Conservation (phyloP, 2,113 vertebrate species). For the Pelvicachromis taeniatus region DNA sequence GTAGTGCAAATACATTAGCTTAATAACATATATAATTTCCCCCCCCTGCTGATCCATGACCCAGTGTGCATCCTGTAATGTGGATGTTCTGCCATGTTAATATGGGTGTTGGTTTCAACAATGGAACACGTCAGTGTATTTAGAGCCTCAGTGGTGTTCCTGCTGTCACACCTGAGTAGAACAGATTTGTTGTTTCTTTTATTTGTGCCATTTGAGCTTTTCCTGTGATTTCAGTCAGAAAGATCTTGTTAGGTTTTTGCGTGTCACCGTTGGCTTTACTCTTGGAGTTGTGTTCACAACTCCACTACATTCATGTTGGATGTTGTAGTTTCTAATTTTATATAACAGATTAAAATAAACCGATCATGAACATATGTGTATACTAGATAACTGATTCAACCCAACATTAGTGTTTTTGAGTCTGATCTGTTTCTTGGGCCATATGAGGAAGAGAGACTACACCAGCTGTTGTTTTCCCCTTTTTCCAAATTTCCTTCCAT, state of each 20-base stretch:
- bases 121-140: background rate
- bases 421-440: background rate
- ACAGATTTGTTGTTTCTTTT: background rate
- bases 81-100: background rate
- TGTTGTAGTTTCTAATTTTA: background rate
- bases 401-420: background rate
- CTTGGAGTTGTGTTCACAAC: background rate
- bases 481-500: background rate
- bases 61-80: fast-evolving
- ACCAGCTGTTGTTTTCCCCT: background rate
- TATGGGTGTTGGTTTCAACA: background rate
- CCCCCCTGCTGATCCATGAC: background rate
- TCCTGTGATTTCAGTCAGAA: background rate
- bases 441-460: background rate
- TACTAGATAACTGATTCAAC: too few species aligned
- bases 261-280: background rate
- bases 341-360: background rate
- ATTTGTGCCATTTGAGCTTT: background rate
- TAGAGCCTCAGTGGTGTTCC: background rate
- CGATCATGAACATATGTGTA: background rate
- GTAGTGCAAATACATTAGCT: background rate
- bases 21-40: background rate
- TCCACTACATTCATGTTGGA: background rate
- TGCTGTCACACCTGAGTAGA: background rate
- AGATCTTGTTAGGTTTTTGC: background rate